Evolutionary conservation across 2,797 vertebrate species (phyloP).

Genomic region (Potorous gilbertii): DNA sequence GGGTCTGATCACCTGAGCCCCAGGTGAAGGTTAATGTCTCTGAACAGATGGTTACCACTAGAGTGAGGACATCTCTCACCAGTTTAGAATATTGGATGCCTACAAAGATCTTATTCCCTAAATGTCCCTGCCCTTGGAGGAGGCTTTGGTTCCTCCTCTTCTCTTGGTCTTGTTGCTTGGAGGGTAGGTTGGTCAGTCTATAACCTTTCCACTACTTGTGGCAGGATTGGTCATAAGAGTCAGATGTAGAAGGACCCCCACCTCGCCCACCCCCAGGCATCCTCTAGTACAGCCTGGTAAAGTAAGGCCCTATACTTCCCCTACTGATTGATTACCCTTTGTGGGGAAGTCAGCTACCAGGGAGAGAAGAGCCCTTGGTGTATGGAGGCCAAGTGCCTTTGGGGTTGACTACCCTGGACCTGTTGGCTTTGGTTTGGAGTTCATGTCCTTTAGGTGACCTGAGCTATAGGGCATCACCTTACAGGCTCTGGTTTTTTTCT

Average conservation of each 20-base stretch:
- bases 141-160: not conserved
- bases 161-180: not conserved
- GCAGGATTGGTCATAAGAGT: not conserved
- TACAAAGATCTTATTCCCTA: not conserved
- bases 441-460: no score
- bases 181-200: not conserved
- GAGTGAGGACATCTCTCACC: no score
- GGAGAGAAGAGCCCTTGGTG: no score
- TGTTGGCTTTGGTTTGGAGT: no score
- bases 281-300: not conserved
- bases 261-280: not conserved
- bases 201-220: not conserved
- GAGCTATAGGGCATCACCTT: not conserved
- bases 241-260: not conserved
- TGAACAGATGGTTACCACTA: no score
- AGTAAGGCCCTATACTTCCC: not conserved
- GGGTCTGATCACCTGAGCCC: no score
- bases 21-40: no score
- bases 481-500: not conserved
- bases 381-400: no score
- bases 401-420: no score
- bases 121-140: not conserved
- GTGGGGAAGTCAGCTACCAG: no score
- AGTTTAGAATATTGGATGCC: not conserved
- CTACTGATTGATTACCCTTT: no score